Percentiles rank a stretch among this genome's conserved stretches.
phyloP scores from a whole-genome alignment of 2,797 vertebrate species.

The Mionectes olivaceus region DNA sequence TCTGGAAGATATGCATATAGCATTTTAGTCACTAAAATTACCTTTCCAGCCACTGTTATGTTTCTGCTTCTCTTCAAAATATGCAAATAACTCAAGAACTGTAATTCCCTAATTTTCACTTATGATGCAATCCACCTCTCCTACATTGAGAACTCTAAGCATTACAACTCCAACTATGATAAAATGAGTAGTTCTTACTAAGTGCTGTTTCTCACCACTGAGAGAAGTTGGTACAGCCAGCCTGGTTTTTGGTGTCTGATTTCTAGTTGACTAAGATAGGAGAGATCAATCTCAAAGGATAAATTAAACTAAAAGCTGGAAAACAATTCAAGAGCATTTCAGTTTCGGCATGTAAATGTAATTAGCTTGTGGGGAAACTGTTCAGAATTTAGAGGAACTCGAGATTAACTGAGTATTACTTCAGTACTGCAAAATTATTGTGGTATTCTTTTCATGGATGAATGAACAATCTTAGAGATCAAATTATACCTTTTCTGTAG shows the following conservation, averaged over 20 bases:
- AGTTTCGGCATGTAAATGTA: background rate
- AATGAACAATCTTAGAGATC: background rate
- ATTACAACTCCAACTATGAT: background rate
- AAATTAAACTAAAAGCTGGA: background rate
- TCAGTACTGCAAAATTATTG: background rate
- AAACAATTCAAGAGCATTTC: background rate
- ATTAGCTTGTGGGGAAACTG: background rate
- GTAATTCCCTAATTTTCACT: background rate
- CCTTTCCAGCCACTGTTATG: background rate
- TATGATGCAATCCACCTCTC: background rate
- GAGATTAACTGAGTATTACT: background rate
- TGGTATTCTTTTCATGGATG: background rate
- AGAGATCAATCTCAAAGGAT: background rate
- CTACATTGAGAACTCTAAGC: background rate
- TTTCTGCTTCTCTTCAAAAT: background rate
- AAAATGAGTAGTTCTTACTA: background rate
- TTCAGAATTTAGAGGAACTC: background rate
- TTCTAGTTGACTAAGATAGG: background rate
- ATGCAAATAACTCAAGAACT: background rate
- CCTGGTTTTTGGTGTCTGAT: background rate
- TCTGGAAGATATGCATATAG: background rate
- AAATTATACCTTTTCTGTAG: background rate
- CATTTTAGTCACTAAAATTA: background rate
- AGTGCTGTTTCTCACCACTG: background rate
- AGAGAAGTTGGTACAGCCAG: background rate